Evolutionary conservation across 92 coral and sea anemone species (phyloP), one percentile per base, ranked within the genome.

Genomic region (Epizoanthus rinbou): DNA sequence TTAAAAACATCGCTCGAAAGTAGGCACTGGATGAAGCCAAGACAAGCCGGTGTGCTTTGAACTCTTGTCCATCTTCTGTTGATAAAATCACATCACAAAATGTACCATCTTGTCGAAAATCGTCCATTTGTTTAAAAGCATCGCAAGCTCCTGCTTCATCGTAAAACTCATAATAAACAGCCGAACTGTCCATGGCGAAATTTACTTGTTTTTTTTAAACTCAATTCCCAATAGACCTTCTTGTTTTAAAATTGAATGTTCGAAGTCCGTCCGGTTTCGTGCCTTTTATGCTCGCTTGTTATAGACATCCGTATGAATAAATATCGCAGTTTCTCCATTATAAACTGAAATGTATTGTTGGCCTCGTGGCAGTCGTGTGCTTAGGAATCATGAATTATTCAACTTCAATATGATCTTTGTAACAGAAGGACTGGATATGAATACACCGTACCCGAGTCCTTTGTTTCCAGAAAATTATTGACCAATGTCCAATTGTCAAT

Each of bases 1-100:
- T 91, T 72, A 96, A 80, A 90, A 96, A 96, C 99, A 96, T 96
- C 15, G 99, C 99, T 25, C 98, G 85, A 52, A 96, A 96, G 22
- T 96, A 96, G 28, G 93, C 94, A 65, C 98, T 94, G 21, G 91
- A 94, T 17, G 99, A 92, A 52, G 99, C 98, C 67, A 96, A 74
- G 23, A 96, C 98, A 2, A 96, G 88, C 43, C 91, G 88, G 67
- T 96, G 99, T 24, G 96, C 95, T n/a, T 84, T 73, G 80, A 92
- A 88, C 62, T 96, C 93, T 28, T 79, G 88, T 5, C 94, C 94
- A 68, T 96, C 98, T 14, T 96, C 98, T 7, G 99, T 88, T 3
- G 90, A 80, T 25, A 96, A 82, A 62, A 90, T 82, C 75, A 94
- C 94, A 78, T 96, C 99, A 74, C 98, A 91, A 74, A 96, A 94